Evolutionary conservation across 2,113 vertebrate genomes (phyloP), one percentile per base, ranked within the genome.

Genomic region (Phaetusa simplex): DNA sequence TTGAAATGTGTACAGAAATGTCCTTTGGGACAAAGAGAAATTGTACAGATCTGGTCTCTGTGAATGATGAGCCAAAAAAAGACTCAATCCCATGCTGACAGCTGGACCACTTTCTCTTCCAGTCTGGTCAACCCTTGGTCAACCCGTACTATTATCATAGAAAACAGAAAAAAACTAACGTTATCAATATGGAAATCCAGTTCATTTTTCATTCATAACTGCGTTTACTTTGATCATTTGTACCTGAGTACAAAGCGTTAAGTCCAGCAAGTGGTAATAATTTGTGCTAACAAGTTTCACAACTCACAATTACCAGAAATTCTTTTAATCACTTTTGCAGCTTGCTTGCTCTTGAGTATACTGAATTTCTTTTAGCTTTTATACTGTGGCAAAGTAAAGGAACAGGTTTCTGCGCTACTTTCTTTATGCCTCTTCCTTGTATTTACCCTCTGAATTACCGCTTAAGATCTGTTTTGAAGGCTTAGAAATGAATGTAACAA

Each of bases 221-320:
- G 0, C 73, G 2, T 80, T 92, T 82, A 56, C 24, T 43, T 26
- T 81, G n/a, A 50, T 55, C 21, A 58, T 78, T 83, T 11, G 12
- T 38, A 14, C 6, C n/a, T 7, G 9, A 71, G 5, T 53, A n/a
- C 12, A 53, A 86, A 42, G 12, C 0, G 0, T 13, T 13, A 62
- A 62, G 3, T 43, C 21, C 27, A 82, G 14, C 8, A 52, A 59
- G 8, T 43, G 30, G 1, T 47, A 18, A 67, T 38, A 58, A 29
- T 20, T 55, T 86, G 5, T 84, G 45, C 12, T 58, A 70, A 69
- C 2, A 5, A 56, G 6, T 77, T 80, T 65, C 34, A 22, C 21
- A 49, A 30, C 52, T 53, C 52, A 53, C 23, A 53, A 27, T 53
- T 27, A 29, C 5, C 2, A 15, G 12, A 55, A 12, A 43, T 36